Conservation (phyloP, 2,113 vertebrate genomes). For the Sylvietta virens region DNA sequence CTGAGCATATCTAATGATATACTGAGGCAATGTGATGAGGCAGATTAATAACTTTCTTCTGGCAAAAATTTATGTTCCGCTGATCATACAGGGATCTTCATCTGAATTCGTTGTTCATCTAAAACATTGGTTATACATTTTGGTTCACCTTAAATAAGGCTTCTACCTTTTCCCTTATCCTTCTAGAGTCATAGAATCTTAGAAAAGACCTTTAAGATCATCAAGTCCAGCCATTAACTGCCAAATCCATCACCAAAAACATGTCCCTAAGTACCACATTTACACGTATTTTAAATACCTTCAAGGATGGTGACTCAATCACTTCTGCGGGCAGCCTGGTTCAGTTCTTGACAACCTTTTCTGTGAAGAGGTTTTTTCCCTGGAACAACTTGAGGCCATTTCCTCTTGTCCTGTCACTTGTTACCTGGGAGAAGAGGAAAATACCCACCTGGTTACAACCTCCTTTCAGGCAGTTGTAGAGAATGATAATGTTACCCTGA, state of each 20-base stretch:
- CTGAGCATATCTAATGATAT: neutral
- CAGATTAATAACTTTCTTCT: neutral
- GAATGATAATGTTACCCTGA: neutral
- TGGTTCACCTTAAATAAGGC: neutral
- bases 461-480: neutral
- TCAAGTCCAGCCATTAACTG: neutral
- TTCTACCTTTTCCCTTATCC: neutral
- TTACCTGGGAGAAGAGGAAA: neutral
- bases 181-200: neutral
- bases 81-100: neutral
- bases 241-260: neutral
- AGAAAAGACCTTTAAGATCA: neutral
- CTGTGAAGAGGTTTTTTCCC: neutral
- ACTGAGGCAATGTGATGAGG: neutral
- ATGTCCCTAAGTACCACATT: neutral
- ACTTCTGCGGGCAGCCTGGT: neutral
- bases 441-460: fast-evolving
- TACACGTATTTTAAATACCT: neutral
- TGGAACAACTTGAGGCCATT: neutral
- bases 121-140: neutral
- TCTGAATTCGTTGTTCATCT: neutral
- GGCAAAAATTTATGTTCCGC: neutral
- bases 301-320: neutral
- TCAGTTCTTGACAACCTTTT: neutral
- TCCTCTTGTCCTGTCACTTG: neutral